Base-by-base conservation (phyloP, 2,797 vertebrate species). In the Melanogrammus aeglefinus region DNA sequence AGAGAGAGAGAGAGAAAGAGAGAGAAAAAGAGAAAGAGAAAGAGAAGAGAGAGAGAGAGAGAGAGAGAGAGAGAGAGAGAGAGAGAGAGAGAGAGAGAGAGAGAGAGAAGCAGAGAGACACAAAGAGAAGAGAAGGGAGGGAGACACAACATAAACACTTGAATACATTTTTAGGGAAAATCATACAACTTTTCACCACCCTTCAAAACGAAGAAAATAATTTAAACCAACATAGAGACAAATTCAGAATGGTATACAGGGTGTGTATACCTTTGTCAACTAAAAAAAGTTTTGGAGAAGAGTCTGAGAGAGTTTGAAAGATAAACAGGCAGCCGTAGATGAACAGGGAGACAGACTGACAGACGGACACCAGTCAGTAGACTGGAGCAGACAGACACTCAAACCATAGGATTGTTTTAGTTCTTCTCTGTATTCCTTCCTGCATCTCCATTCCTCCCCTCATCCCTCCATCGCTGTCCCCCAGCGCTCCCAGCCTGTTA, bases 401-500 rank as follows among this genome's bases (percentile, higher is more conserved):
- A 75, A 66, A 69, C 21, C 10, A 14, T 39, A 75, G 2, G 2
- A 31, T 31, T 2, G 31, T 31, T 86, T 5, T 47, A 18, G 14
- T 47, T n/a, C 6, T 39, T 27, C 38, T 24, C 89, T 81, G 81
- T 82, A 77, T 87, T 84, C 75, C 85, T 80, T 80, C 73, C 70
- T 75, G 77, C 77, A 80, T 86, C 75, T 63, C 66, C 39, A 10
- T 13, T 13, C 39, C 4, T 75, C 74, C 57, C 27, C 76, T 86
- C n/a, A 91, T 89, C 88, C 82, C 80, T 83, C 87, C 87, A 88
- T 82, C 81, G 78, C 74, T 77, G 38, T 85, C 82, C 86, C 27
- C 66, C 71, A 77, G 76, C 75, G 80, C 83, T 80, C 79, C 76
- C 86, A 90, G 86, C 86, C 85, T 81, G 84, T 89, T 90, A 88